Evolutionary conservation across 2,797 vertebrate species (phyloP), one percentile per base, ranked within the genome.

Genomic region (Oophaga sylvatica): DNA sequence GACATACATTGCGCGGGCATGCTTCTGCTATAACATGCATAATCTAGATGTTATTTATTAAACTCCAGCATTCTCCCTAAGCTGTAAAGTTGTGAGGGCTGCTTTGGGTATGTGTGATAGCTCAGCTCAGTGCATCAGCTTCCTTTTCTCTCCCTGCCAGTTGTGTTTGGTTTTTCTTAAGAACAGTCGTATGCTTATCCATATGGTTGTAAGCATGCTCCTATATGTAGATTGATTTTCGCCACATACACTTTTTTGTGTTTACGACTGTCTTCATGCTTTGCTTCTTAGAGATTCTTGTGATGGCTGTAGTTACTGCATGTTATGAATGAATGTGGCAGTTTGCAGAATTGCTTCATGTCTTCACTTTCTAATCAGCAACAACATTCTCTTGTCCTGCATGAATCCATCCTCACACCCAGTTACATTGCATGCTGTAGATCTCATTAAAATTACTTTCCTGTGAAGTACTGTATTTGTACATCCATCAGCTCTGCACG

Each of bases 11-110:
- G 31, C 57, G 76, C 12, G 19, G 13, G n/a, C 56, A 62, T 84
- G 70, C 35, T 84, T 84, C 29, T 41, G 29, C 68, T 83, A 29
- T 76, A 76, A 63, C 22, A 62, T 60, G 77, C 53, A 80, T 22
- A 41, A 45, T 31, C 45, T 35, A n/a, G 63, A 60, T 75, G 10
- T n/a, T 76, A 45, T 62, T 12, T 76, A 19, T 22, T 60, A 83
- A 41, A 35, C 35, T 19, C 29, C 13, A 75, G 56, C 57, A 48
- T 73, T n/a, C 31, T 84, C 13, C 57, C 71, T 13, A 45, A 35
- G 8, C 31, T 45, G 70, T 84, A 60, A 31, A 84, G 4, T 60
- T 41, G 5, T 15, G 31, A 35, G 31, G n/a, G 22, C 13, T 9
- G 19, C 82, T 75, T 82, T 83, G 57, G 20, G 45, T 48, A 57